Evolutionary conservation across 2,888 invertebrate species (phyloP), one percentile per base, ranked within the genome.

Genomic region (Amaurobius ferox): DNA sequence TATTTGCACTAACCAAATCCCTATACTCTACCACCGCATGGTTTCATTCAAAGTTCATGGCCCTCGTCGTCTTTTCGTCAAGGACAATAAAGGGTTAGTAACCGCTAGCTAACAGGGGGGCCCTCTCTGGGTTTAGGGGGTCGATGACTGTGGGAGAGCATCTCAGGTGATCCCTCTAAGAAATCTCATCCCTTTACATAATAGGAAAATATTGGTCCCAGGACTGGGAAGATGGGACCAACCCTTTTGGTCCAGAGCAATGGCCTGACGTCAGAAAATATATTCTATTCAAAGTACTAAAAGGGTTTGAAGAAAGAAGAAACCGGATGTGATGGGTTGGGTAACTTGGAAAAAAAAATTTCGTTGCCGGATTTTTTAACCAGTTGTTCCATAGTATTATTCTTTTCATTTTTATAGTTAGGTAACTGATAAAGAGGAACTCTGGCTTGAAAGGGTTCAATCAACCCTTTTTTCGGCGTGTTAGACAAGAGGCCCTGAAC

Each of bases 1-100:
- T 81, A 81, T 81, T 81, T 81, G 67, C 80, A 81, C 80, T 61
- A 48, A 48, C 35, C 80, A 74, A 81, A 81, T 81, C 80, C 74
- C 68, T 74, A 74, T 81, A 81, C 80, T 62, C 35, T 28, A 67
- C 30, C 61, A 74, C 55, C 61, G 66, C 48, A 61, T 35, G 55
- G 40, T 39, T 66, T 66, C 35, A 67, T 68, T n/a, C 74, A 70
- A 61, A 74, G 80, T 81, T 81, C 80, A 68, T 68, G 40, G 80
- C 68, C 61, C 74, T 35, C 71, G 13, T 26, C 26, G 55, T 26
- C 70, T 62, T 30, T 62, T 39, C 40, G 64, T 68, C 80, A 81
- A 81, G 80, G 80, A 74, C 80, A 74, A 40, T 30, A 74, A 81
- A 81, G 80, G 68, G 80, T 74, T 81, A 73, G 62, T 81, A 81